Conservation (phyloP, 2,113 vertebrate genomes). For the Microtus montanus region DNA sequence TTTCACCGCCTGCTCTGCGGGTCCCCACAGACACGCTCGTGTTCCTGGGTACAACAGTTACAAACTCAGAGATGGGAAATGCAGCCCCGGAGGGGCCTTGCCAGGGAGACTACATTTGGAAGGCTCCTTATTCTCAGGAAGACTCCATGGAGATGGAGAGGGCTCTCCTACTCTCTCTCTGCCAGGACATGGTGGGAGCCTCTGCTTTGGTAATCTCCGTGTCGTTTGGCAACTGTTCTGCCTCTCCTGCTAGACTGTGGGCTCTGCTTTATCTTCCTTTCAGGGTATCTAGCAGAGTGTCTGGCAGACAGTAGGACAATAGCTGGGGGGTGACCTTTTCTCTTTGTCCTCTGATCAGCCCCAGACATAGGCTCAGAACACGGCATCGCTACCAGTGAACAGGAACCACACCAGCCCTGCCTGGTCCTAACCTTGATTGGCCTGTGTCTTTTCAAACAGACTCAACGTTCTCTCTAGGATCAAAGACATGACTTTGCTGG, state of each 20-base stretch:
- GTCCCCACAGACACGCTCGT: background rate
- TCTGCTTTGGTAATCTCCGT: background rate
- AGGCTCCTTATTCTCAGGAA: slow-evolving; percentile 30
- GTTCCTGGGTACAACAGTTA: background rate
- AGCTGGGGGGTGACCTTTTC: background rate
- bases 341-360: background rate
- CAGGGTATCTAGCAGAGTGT: background rate
- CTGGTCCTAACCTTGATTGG: background rate
- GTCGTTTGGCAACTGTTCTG: background rate
- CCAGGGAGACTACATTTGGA: slow-evolving; percentile 22
- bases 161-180: background rate
- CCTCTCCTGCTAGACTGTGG: rapidly evolving
- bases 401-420: background rate
- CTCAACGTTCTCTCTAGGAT: background rate
- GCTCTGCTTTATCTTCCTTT: background rate
- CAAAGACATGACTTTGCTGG: background rate
- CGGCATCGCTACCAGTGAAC: rapidly evolving
- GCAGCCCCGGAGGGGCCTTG: background rate
- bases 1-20: rapidly evolving
- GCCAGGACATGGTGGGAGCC: background rate
- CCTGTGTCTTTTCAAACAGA: background rate
- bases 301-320: background rate
- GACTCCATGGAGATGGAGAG: background rate
- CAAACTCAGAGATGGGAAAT: background rate
- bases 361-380: rapidly evolving